Conservation (phyloP, 2,113 vertebrate genomes). For the Callospermophilus lateralis region DNA sequence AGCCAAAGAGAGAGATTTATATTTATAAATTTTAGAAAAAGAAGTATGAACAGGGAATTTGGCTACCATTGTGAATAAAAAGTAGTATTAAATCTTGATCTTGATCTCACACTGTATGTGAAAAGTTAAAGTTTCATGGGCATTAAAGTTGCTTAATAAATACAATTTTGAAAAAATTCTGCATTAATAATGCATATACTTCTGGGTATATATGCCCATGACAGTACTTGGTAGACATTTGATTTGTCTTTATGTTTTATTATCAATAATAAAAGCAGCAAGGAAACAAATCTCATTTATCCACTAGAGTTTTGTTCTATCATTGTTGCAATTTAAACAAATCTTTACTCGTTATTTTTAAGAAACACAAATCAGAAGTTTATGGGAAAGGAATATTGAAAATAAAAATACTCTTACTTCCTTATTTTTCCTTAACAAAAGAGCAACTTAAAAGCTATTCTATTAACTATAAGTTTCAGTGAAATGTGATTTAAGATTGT, state of each 20-base stretch:
- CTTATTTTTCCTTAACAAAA: background rate
- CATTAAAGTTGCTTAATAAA: background rate
- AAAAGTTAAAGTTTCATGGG: background rate
- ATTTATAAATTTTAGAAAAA: background rate
- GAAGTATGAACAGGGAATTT: background rate
- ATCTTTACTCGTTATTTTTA: background rate
- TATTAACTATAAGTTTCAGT: background rate
- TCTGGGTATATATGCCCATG: too few species aligned
- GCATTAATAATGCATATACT: too few species aligned
- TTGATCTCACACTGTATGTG: background rate
- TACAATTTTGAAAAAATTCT: background rate
- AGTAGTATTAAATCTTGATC: background rate
- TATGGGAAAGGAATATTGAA: background rate
- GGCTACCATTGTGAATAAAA: background rate
- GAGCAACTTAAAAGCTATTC: background rate
- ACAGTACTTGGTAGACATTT: too few species aligned
- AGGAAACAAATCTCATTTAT: background rate
- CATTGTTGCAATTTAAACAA: background rate
- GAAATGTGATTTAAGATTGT: background rate
- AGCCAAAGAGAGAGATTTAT: background rate
- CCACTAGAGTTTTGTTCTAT: background rate
- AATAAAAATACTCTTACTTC: background rate
- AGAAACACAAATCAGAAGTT: background rate
- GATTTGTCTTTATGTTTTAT: background rate
- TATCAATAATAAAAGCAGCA: background rate